Evolutionary conservation across 2,888 invertebrate species (phyloP).

Genomic region (Disparrhopalites patrizii): DNA sequence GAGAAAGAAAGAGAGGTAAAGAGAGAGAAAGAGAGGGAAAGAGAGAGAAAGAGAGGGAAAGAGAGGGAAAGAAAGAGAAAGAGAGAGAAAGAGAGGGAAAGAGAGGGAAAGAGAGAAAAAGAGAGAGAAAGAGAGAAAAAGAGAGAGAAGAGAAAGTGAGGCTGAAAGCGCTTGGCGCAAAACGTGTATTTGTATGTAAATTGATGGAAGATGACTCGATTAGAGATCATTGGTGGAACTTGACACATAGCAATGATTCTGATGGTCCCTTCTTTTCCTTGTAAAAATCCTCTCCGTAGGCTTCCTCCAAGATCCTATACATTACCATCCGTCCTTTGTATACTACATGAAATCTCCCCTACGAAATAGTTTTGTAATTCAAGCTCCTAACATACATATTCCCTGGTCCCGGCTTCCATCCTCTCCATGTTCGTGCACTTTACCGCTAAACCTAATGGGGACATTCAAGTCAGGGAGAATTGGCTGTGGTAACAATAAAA

Average conservation of each 20-base stretch:
- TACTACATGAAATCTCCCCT: too few relatives aligned
- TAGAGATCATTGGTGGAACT: conserved; percentile 31
- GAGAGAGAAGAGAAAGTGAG: too few relatives aligned
- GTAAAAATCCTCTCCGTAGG: neutral
- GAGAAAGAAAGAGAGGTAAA: too few relatives aligned
- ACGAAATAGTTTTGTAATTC: too few relatives aligned
- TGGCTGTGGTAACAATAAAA: conserved; percentile 8
- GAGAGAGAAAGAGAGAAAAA: too few relatives aligned
- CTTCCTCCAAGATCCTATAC: neutral
- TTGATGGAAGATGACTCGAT: conserved; percentile 32
- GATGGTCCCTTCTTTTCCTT: conserved; percentile 8
- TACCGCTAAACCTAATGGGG: conserved; percentile 16
- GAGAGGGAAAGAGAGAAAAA: too few relatives aligned
- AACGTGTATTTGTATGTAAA: conserved; percentile 30
- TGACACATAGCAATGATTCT: conserved; percentile 26
- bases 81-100: too few relatives aligned
- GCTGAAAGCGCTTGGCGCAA: too few relatives aligned
- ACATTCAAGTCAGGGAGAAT: conserved; percentile 9
- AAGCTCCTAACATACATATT: neutral
- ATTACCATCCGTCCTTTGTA: neutral
- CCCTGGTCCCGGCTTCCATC: neutral
- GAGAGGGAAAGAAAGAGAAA: too few relatives aligned
- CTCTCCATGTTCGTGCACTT: too few relatives aligned
- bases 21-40: too few relatives aligned
- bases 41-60: too few relatives aligned